Conservation (phyloP, 2,888 invertebrate genomes). For the Parasteatoda lunata region DNA sequence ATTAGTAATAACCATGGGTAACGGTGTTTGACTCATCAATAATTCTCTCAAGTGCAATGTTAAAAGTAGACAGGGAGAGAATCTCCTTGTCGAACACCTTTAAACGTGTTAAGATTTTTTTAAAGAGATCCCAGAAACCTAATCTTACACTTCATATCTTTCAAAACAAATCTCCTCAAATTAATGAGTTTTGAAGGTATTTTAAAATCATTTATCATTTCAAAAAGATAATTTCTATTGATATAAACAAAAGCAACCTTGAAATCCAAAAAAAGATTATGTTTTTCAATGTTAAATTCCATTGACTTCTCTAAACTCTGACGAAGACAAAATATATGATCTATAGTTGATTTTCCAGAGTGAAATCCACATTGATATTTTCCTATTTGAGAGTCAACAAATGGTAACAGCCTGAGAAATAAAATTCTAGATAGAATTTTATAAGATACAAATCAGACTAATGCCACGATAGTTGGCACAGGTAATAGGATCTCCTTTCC, state of each 20-base stretch:
- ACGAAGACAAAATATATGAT: not conserved
- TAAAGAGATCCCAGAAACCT: not conserved
- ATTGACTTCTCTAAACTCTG: not conserved
- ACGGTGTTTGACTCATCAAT: not conserved
- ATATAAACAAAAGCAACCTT: conserved; percentile 4
- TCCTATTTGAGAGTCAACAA: not conserved
- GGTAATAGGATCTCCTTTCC: not conserved
- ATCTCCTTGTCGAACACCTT: not conserved
- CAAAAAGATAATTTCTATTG: not conserved
- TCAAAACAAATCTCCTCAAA: not conserved
- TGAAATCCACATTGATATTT: conserved; percentile 5
- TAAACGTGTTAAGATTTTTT: conserved; percentile 4
- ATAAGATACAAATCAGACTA: not conserved
- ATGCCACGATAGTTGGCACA: not conserved
- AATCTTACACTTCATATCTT: not conserved
- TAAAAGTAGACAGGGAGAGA: not conserved
- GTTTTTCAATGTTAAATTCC: not conserved
- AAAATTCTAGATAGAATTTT: conserved; percentile 4
- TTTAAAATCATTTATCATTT: not conserved
- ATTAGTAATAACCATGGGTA: no score
- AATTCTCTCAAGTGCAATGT: not conserved
- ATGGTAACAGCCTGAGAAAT: not conserved
- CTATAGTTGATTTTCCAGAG: not conserved
- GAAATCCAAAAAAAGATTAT: not conserved
- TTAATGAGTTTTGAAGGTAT: not conserved